phyloP scores from a whole-genome alignment of 2,113 vertebrate genomes.

The Anoura caudifer region DNA sequence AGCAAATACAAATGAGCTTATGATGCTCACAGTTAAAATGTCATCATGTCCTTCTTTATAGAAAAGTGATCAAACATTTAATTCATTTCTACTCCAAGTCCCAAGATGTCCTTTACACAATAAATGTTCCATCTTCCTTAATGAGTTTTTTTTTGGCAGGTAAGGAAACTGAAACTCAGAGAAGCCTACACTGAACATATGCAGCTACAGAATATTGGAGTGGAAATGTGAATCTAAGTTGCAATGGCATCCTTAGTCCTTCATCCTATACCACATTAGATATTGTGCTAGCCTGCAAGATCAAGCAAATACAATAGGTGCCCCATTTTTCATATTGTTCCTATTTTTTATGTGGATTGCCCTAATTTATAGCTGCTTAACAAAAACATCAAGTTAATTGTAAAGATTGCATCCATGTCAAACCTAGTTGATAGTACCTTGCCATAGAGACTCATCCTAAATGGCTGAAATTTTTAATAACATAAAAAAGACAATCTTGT shows the following conservation, averaged over 20 bases:
- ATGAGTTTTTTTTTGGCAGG: background rate
- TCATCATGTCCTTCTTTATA: background rate
- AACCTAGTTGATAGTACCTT: background rate
- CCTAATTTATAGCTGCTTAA: constrained; percentile 3
- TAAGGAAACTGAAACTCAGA: background rate
- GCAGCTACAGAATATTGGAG: background rate
- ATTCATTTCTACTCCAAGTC: background rate
- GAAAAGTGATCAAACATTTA: background rate
- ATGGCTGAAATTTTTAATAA: background rate
- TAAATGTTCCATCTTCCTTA: background rate
- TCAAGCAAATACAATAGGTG: background rate
- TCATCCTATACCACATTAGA: background rate
- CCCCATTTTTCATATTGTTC: background rate
- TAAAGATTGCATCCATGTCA: background rate
- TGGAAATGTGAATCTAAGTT: background rate
- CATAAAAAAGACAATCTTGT: background rate
- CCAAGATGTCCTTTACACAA: background rate
- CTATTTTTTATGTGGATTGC: background rate
- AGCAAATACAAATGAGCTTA: background rate
- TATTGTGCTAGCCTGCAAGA: background rate
- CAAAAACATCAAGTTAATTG: background rate
- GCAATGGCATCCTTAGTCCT: background rate
- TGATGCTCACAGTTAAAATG: background rate
- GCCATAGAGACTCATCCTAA: background rate
- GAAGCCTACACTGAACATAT: background rate